Conservation (phyloP, 2,113 vertebrate species). For the Halichoeres trimaculatus region DNA sequence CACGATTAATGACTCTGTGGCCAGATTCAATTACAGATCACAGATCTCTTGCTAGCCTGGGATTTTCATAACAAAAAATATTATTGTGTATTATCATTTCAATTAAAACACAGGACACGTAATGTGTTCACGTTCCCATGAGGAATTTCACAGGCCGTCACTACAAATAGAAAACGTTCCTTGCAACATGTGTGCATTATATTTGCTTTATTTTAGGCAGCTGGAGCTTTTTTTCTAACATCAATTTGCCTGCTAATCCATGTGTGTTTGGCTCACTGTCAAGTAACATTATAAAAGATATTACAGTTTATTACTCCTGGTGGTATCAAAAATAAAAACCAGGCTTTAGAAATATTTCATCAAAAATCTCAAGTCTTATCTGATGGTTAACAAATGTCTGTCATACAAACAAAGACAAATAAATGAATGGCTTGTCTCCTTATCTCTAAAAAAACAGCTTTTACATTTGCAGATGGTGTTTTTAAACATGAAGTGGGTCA, state of each 20-base stretch:
- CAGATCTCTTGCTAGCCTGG: slow-evolving; percentile 32
- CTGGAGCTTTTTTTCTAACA: slow-evolving; percentile 45
- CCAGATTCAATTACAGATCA: slow-evolving; percentile 58
- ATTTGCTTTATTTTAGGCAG: slow-evolving; percentile 5
- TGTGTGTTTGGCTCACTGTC: slow-evolving; percentile 2
- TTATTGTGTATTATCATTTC: slow-evolving; percentile 39
- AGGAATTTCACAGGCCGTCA: slow-evolving; percentile 32
- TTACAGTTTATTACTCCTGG: not conserved
- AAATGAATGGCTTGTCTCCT: not conserved
- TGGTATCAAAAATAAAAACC: not conserved
- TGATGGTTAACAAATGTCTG: not conserved
- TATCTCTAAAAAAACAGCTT: too few relatives aligned
- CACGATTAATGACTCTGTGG: slow-evolving; percentile 52
- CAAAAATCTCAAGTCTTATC: not conserved
- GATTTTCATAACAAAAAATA: slow-evolving; percentile 45
- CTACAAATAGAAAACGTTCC: slow-evolving; percentile 47
- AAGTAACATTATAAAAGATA: slow-evolving; percentile 17
- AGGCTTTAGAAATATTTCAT: not conserved
- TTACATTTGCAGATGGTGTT: too few relatives aligned
- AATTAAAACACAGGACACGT: slow-evolving; percentile 43
- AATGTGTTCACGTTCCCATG: slow-evolving; percentile 48
- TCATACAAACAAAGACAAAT: too few relatives aligned
- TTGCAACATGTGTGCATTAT: not conserved
- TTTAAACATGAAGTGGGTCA: not conserved
- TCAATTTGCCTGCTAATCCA: slow-evolving; percentile 32